A percentile compares a stretch with the other conserved stretches of the same genome.
Conservation (phyloP, 2,888 invertebrate genomes). For the Aspidiotus rigidus region DNA sequence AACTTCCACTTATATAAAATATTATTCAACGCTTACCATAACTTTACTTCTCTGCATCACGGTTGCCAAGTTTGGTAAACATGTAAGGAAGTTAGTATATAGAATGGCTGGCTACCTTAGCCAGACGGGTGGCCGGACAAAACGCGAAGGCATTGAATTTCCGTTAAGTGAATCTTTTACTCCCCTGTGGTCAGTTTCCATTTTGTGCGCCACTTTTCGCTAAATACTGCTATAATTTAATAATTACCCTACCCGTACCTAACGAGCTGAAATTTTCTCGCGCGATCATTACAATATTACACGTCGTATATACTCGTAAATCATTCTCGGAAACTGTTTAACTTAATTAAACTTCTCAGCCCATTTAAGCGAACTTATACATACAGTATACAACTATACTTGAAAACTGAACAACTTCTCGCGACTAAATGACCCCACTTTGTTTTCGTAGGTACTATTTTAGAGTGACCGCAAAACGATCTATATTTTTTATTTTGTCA, state of each 20-base stretch:
- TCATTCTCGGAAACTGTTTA: conserved; percentile 7
- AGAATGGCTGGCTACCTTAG: neutral
- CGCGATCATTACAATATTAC: neutral
- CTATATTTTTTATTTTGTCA: neutral
- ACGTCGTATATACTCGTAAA: conserved; percentile 17
- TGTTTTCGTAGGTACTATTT: too few relatives aligned
- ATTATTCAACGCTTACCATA: conserved; percentile 22
- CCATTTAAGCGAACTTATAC: too few relatives aligned
- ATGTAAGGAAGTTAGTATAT: conserved; percentile 19
- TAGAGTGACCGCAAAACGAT: neutral
- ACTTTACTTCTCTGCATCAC: conserved; percentile 21
- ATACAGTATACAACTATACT: too few relatives aligned
- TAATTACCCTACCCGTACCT: conserved; percentile 22
- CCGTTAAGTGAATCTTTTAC: conserved; percentile 30
- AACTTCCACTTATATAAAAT: conserved; percentile 22
- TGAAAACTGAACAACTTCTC: too few relatives aligned
- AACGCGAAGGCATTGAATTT: neutral
- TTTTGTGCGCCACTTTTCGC: neutral
- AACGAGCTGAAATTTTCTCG: conserved; percentile 28
- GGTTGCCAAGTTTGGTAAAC: conserved; percentile 17
- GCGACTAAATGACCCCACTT: too few relatives aligned
- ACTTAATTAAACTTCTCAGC: conserved; percentile 26
- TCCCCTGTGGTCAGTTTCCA: conserved; percentile 18
- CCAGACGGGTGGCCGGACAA: neutral
- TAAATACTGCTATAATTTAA: conserved; percentile 27